Evolutionary conservation across 2,888 invertebrate genomes (phyloP), one percentile per base, ranked within the genome.

Genomic region (Eumacrocentrus americanus): DNA sequence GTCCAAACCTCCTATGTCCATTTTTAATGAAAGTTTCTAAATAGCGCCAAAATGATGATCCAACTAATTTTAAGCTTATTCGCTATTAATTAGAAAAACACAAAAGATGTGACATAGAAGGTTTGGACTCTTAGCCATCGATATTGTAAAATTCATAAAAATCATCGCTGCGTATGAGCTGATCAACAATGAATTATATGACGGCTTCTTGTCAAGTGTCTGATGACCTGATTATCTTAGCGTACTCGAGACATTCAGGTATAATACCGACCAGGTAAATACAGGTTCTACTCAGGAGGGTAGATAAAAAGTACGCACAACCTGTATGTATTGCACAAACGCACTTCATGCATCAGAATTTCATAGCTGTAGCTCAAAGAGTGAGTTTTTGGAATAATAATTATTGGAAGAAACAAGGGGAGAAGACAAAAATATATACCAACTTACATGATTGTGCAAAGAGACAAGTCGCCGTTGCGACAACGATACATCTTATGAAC

Each of bases 171-270:
- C 40, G 40, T 2, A 37, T 56, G 40, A 56, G 55, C 54, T 56
- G 63, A 58, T 64, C 60, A n/a, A n/a, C n/a, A n/a, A n/a, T n/a
- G n/a, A n/a, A n/a, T n/a, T n/a, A n/a, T n/a, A n/a, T n/a, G n/a
- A n/a, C n/a, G 62, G 67, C 65, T 75, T 75, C 71, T 75, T 75
- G 70, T 63, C 56, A 63, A 62, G 60, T 64, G 76, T 76, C 75
- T 76, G 73, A 69, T 70, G 75, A 76, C 76, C 76, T 70, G 73
- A 68, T 76, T 76, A 62, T 55, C 60, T 61, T 61, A 55, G 55
- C 58, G 47, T 42, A 38, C 48, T 34, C 22, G 47, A 53, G 34
- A 42, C 40, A 14, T 58, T 50, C 11, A 34, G 22, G 50, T 3
- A n/a, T n/a, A 42, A 29, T 16, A 0, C 11, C 20, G 22, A 18